phyloP scores from a whole-genome alignment of 2,797 vertebrate species.

The Pterois miles region DNA sequence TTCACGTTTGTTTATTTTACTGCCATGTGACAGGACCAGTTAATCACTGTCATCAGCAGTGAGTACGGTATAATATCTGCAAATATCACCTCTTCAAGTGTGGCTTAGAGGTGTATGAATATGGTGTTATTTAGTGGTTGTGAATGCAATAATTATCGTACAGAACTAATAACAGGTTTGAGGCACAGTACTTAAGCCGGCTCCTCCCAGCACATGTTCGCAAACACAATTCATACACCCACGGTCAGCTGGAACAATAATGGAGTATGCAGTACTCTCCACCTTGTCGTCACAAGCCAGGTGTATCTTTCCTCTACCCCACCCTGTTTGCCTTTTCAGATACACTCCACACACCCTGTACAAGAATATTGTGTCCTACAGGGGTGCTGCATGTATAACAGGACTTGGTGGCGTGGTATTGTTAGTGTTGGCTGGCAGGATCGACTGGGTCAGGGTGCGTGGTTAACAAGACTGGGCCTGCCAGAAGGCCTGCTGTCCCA shows the following conservation, averaged over 20 bases:
- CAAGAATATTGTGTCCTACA: constrained; percentile 21
- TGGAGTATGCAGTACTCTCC: constrained; percentile 21
- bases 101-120: constrained; percentile 44
- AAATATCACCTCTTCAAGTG: constrained; percentile 52
- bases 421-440: constrained; percentile 21
- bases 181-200: constrained; percentile 49
- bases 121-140: constrained; percentile 60
- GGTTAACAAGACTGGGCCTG: constrained; percentile 53
- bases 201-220: constrained; percentile 68
- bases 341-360: constrained; percentile 46
- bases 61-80: constrained; percentile 33
- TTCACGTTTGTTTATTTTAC: constrained; percentile 38
- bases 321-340: constrained; percentile 62
- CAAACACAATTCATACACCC: constrained; percentile 63
- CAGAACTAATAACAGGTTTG: constrained; percentile 66
- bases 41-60: constrained; percentile 44
- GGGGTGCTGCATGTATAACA: not conserved
- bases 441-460: constrained; percentile 46
- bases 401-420: constrained; percentile 12
- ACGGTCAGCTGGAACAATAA: constrained; percentile 51
- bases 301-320: constrained; percentile 58
- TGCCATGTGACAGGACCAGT: not conserved
- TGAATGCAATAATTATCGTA: constrained; percentile 60
- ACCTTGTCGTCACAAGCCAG: constrained; percentile 35
- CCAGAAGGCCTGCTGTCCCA: constrained; percentile 31